These are phyloP conservation scores for Dasypolia templi DNA, from an alignment of 2,888 invertebrate genomes.

Conservation along the genomic window DNA sequence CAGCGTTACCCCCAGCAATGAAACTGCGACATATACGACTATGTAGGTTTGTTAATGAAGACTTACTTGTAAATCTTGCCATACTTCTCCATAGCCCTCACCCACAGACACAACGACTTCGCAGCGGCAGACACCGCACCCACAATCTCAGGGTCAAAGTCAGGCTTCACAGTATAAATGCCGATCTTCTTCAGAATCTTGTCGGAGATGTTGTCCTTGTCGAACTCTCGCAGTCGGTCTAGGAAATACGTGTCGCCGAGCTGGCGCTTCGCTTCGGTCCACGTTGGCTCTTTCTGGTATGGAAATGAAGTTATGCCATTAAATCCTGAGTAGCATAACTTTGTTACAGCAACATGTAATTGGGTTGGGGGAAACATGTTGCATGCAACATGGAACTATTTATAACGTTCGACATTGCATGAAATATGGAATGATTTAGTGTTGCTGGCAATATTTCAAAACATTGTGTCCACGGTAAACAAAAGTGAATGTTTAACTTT, in stretches of 20 bases:
- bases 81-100: slow-evolving; percentile 97
- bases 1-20: no score
- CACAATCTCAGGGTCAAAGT: slow-evolving; percentile 96
- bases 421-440: not conserved
- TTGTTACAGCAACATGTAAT: not conserved
- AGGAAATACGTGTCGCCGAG: slow-evolving; percentile 95
- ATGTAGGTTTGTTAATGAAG: not conserved
- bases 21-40: not conserved
- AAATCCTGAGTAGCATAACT: not conserved
- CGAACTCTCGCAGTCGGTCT: slow-evolving; percentile 95
- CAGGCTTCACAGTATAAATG: slow-evolving; percentile 94
- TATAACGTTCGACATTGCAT: not conserved
- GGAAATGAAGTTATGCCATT: not conserved
- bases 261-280: slow-evolving; percentile 96
- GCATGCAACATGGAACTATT: not conserved
- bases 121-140: slow-evolving; percentile 96
- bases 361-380: not conserved
- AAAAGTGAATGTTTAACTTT: not conserved
- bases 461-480: not conserved
- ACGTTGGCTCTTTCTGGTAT: slow-evolving; percentile 93
- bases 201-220: slow-evolving; percentile 96
- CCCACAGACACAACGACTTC: slow-evolving; percentile 97
- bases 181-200: slow-evolving; percentile 95
- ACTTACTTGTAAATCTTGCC: slow-evolving; percentile 95
- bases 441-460: not conserved